These are phyloP conservation scores for Cervus canadensis DNA, from an alignment of 2,113 vertebrate genomes.

Conservation along the genomic window DNA sequence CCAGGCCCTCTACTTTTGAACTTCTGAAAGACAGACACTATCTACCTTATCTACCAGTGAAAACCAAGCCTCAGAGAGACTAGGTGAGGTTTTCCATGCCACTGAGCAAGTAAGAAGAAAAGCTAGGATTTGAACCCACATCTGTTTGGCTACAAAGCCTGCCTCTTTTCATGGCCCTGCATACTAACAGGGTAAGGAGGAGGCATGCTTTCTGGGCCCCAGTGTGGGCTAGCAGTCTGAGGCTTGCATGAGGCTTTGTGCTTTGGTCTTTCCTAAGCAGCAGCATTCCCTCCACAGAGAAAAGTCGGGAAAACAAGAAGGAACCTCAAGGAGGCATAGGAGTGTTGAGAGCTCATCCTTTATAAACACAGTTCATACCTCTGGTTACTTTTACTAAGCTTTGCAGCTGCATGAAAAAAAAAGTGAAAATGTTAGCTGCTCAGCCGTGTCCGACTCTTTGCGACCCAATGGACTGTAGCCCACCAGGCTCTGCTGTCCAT, in stretches of 20 bases:
- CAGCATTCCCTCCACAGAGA: neutral
- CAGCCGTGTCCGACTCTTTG: neutral
- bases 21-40: neutral
- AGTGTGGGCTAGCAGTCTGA: neutral
- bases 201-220: neutral
- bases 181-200: neutral
- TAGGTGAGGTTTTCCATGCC: neutral
- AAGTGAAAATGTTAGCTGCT: neutral
- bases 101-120: neutral
- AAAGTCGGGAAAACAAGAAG: neutral
- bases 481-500: neutral
- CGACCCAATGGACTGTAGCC: neutral
- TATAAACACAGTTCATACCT: neutral
- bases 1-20: neutral
- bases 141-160: neutral
- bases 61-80: neutral
- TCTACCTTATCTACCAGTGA: neutral
- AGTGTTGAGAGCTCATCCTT: neutral
- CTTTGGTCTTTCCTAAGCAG: neutral
- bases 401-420: neutral
- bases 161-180: neutral
- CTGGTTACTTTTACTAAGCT: neutral
- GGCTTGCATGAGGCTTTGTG: neutral
- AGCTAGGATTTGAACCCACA: neutral
- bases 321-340: neutral